Evolutionary conservation across 2,113 vertebrate species (phyloP), one percentile per base, ranked within the genome.

Genomic region (Chauna torquata): DNA sequence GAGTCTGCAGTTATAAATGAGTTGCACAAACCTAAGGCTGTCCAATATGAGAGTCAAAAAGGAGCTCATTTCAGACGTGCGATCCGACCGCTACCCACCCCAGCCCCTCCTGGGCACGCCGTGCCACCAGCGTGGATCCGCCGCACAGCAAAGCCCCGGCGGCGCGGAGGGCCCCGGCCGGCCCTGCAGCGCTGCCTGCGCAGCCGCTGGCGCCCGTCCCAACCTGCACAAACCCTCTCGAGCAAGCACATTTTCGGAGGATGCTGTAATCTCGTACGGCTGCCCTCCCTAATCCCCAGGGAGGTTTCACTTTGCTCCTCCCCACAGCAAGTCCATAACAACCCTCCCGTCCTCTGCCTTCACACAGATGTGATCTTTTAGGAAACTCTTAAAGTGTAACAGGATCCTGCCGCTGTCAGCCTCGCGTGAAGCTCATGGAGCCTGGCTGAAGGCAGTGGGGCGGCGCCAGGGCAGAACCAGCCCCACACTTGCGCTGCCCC

Each of bases 171-270:
- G 90, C 59, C 93, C 95, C 98, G 96, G 85, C 97, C 93, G 86
- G 94, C 95, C 95, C 92, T 36, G 32, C 34, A 36, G 95, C 88
- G 16, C 96, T 97, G 97, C 98, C 98, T 97, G 96, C 95, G 94
- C 96, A 98, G 98, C 97, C 86, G 72, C 98, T 97, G 98, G 98
- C 97, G 32, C 90, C n/a, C n/a, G 94, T 98, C 98, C 98, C 97
- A 87, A 92, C 92, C 92, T 80, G 96, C 97, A 96, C 97, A 96
- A 98, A 96, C 91, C 97, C 97, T 98, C 97, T 88, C 50, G 57
- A 98, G 94, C 74, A 92, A 70, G 98, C 90, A 84, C 97, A 98
- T 98, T 98, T 98, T 98, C 86, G 12, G 94, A 97, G 95, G 94
- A 98, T 98, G 98, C 71, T 94, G 98, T 98, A 98, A 98, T 97